Conservation (phyloP, 2,888 invertebrate species). For the Erebia ligea region DNA sequence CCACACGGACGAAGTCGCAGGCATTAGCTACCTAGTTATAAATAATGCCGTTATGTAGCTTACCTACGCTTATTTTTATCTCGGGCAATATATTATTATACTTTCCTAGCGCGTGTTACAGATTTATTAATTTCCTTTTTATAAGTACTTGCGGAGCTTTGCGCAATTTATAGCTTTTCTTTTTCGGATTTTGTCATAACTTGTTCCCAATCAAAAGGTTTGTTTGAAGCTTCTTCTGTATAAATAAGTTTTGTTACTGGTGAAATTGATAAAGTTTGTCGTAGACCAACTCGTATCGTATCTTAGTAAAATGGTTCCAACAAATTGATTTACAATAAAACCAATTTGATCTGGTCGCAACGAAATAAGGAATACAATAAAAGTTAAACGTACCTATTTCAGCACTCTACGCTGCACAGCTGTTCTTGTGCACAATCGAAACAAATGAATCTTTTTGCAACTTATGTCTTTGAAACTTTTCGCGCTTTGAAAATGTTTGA, state of each 20-base stretch:
- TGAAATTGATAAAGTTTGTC: not conserved
- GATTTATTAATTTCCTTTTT: conserved; percentile 1
- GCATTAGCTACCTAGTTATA: no score
- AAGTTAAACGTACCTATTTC: not conserved
- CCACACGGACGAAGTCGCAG: no score
- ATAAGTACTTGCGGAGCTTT: not conserved
- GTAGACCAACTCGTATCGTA: no score
- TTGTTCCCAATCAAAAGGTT: not conserved
- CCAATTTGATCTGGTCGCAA: not conserved
- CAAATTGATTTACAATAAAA: not conserved
- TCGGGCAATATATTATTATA: not conserved
- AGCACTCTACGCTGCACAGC: not conserved
- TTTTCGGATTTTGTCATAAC: not conserved
- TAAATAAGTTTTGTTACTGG: not conserved
- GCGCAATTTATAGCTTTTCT: not conserved
- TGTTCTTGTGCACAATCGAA: conserved; percentile 9
- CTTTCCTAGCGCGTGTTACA: not conserved
- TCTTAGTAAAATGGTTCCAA: not conserved
- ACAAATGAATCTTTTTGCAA: conserved; percentile 1
- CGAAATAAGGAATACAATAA: not conserved
- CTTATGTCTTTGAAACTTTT: conserved; percentile 1
- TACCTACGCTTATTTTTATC: not conserved
- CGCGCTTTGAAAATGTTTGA: conserved; percentile 3
- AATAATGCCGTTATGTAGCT: not conserved
- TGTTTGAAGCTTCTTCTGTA: no score